These are phyloP conservation scores for Macaria notata DNA, from an alignment of 2,888 invertebrate genomes.

Conservation along the genomic window DNA sequence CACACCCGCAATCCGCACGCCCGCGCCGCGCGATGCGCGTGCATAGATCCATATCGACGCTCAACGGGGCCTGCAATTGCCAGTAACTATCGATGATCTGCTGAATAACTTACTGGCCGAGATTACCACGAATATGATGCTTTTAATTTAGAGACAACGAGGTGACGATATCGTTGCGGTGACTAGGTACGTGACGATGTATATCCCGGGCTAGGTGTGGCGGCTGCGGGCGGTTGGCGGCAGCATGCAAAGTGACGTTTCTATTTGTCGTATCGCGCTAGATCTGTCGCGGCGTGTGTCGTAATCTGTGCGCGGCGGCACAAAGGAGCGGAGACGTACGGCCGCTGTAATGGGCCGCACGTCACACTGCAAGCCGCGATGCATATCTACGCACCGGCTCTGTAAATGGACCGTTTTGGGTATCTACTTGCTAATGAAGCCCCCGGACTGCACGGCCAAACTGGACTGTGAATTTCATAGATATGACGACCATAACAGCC, in stretches of 20 bases:
- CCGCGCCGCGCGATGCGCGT: constrained; percentile 51
- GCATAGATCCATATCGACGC: constrained; percentile 64
- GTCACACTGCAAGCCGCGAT: constrained; percentile 73
- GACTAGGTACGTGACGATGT: constrained; percentile 55
- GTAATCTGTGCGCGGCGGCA: constrained; percentile 75
- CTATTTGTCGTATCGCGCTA: constrained; percentile 76
- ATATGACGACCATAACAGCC: constrained; percentile 66
- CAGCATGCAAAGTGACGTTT: constrained; percentile 77
- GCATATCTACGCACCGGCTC: constrained; percentile 76
- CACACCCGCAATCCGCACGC: constrained; percentile 44
- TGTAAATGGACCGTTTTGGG: constrained; percentile 79
- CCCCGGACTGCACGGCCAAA: constrained; percentile 62
- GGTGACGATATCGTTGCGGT: constrained; percentile 64
- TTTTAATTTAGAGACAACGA: constrained; percentile 45
- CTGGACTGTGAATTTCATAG: constrained; percentile 69
- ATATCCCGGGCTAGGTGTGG: constrained; percentile 60
- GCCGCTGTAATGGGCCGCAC: constrained; percentile 71
- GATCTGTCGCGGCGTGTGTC: constrained; percentile 76
- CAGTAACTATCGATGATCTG: constrained; percentile 62
- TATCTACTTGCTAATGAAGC: constrained; percentile 80
- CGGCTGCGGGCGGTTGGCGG: constrained; percentile 54
- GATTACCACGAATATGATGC: constrained; percentile 40
- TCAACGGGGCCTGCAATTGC: constrained; percentile 66
- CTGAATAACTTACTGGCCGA: constrained; percentile 56
- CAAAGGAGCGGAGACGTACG: constrained; percentile 78